Base-by-base conservation (phyloP, 2,113 vertebrate species). In the Clarias gariepinus region DNA sequence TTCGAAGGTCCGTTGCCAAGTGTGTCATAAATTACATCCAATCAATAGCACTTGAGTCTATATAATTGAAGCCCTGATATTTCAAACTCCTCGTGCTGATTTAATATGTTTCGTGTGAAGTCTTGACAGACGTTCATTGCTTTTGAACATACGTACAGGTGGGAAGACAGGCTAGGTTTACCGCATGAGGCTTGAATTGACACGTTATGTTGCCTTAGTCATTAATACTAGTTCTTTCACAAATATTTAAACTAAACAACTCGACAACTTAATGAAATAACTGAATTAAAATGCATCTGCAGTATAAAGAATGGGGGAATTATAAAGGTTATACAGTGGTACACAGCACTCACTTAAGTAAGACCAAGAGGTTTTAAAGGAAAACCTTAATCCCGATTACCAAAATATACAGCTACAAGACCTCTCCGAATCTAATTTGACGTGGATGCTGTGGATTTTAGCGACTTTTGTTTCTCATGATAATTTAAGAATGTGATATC, bases 21-120 rank as follows among this genome's bases (percentile, higher is more conserved):
- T 91, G 89, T 91, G 92, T 92, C 92, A 94, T 95, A 95, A 95
- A 94, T 96, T 94, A 94, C 88, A 89, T 89, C 89, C 91, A 95
- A 95, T 95, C 93, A 92, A 95, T 95, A 94, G 88, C 90, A 92
- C 92, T 93, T 91, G 90, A 94, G 94, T 95, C 93, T 92, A 95
- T 94, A 95, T 92, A 95, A 95, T 93, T 92, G 93, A 94, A 95
- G 93, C 91, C 93, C 92, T 90, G 88, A 91, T 91, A 91, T 93
- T 93, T 92, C 87, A 90, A 91, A 91, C 85, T 87, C 84, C 85
- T 69, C 87, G 55, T 15, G 84, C 82, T 89, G 87, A 89, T 90
- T 90, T 89, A 91, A 90, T 86, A 87, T 87, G 86, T 88, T 91
- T 89, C 89, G 86, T 89, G 85, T 88, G 83, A 89, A 90, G 84